These are phyloP conservation scores for Rhamphomyia laevipes DNA, from an alignment of 2,888 invertebrate genomes.

Conservation along the genomic window DNA sequence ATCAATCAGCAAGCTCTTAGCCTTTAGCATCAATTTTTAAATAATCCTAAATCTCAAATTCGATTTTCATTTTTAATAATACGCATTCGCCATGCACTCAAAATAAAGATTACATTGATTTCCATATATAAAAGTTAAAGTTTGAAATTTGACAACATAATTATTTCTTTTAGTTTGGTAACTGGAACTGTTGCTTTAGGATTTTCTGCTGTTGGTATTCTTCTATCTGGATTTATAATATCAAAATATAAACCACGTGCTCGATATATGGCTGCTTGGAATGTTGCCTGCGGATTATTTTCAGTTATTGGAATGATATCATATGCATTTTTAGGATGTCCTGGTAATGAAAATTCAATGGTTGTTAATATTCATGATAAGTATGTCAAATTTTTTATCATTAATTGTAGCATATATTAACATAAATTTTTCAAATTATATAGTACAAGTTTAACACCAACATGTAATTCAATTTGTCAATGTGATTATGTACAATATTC, in stretches of 20 bases:
- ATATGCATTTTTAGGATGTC: conserved; percentile 55
- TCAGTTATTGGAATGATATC: conserved; percentile 51
- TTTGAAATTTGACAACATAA: neutral
- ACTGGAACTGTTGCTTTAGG: conserved; percentile 60
- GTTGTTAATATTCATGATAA: conserved; percentile 31
- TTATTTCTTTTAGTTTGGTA: conserved; percentile 43
- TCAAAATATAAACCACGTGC: conserved; percentile 55
- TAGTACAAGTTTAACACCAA: conserved; percentile 14
- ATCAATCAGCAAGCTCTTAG: too few relatives aligned
- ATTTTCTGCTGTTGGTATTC: conserved; percentile 55
- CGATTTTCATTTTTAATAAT: neutral
- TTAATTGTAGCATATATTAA: neutral
- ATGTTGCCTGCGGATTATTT: conserved; percentile 50
- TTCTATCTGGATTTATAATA: conserved; percentile 54
- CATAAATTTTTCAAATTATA: conserved; percentile 8
- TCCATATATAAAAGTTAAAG: neutral
- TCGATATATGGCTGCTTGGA: conserved; percentile 55
- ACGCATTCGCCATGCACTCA: too few relatives aligned
- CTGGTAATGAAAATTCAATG: conserved; percentile 44
- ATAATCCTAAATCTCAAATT: too few relatives aligned
- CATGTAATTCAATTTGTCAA: conserved; percentile 52
- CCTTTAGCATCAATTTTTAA: too few relatives aligned
- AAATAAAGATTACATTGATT: neutral
- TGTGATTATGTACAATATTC: conserved; percentile 62
- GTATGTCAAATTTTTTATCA: conserved; percentile 11